Conservation (phyloP, 2,113 vertebrate genomes). For the Nyctereutes procyonoides region DNA sequence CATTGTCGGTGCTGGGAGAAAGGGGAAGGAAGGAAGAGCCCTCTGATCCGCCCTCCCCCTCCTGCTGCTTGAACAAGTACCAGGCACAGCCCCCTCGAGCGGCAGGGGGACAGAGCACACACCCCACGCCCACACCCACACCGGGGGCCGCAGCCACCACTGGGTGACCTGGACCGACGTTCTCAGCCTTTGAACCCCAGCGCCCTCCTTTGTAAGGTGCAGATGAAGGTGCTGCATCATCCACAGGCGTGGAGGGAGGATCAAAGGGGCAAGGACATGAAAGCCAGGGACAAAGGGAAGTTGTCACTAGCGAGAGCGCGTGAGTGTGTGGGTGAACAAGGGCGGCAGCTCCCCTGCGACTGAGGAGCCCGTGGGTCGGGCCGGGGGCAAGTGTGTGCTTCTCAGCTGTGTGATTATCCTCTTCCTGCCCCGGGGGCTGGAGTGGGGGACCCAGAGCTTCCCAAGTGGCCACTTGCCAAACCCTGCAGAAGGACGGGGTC, state of each 20-base stretch:
- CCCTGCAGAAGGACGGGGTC: neutral
- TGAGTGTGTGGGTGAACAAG: slow-evolving; percentile 1
- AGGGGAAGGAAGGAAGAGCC: neutral
- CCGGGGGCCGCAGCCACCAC: neutral
- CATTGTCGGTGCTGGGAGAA: neutral
- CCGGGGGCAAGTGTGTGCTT: neutral
- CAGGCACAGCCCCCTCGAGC: neutral
- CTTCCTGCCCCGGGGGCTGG: neutral
- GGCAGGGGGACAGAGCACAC: too few relatives aligned
- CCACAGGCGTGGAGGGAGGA: neutral
- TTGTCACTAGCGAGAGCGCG: neutral
- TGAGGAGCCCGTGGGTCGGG: neutral
- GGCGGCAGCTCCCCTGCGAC: neutral
- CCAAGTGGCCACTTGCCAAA: neutral
- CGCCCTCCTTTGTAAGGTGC: neutral
- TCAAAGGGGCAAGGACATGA: neutral
- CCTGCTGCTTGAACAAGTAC: neutral
- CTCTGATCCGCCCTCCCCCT: rapidly evolving
- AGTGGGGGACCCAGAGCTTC: neutral
- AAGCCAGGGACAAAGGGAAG: neutral
- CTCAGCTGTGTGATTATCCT: neutral
- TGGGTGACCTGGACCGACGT: neutral
- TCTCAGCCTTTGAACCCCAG: neutral
- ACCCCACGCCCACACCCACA: rapidly evolving
- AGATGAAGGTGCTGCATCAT: neutral